These are phyloP conservation scores for Nebria brevicollis DNA, from an alignment of 2,888 invertebrate genomes.

Conservation along the genomic window DNA sequence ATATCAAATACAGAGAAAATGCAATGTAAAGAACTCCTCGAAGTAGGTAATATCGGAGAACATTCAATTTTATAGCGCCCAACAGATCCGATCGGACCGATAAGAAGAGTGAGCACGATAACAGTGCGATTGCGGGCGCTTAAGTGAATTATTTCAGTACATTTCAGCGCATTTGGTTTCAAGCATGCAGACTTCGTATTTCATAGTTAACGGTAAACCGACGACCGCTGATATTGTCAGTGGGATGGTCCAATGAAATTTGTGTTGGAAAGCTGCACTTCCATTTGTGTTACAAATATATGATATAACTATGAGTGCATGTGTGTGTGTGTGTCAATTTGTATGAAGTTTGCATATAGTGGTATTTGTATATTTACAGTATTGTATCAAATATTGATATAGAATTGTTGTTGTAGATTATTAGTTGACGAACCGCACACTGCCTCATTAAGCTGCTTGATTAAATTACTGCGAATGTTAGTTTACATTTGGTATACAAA, in stretches of 20 bases:
- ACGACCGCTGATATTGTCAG: constrained; percentile 28
- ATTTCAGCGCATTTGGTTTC: constrained; percentile 19
- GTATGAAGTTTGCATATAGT: neutral
- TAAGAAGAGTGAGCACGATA: constrained; percentile 11
- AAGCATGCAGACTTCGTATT: constrained; percentile 13
- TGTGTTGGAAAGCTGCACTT: constrained; percentile 1
- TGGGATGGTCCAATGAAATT: neutral
- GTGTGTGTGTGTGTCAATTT: neutral
- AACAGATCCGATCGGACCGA: constrained; percentile 18
- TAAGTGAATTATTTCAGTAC: constrained; percentile 34
- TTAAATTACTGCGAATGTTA: neutral
- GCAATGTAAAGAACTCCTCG: neutral
- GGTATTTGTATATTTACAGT: neutral
- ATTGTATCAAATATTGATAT: constrained; percentile 12
- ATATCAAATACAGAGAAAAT: neutral
- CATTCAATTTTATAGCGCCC: constrained; percentile 27
- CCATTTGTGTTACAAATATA: neutral
- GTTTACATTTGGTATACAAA: too few relatives aligned
- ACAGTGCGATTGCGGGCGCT: constrained; percentile 6
- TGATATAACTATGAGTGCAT: neutral
- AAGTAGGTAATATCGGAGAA: constrained; percentile 1
- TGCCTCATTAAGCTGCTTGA: neutral
- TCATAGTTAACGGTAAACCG: constrained; percentile 9
- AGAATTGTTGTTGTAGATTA: neutral
- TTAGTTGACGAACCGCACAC: neutral